A percentile compares a stretch with the other conserved stretches of the same genome.
Evolutionary conservation across 2,888 invertebrate genomes (phyloP).

Genomic region (Pachycephus smyrnensis): DNA sequence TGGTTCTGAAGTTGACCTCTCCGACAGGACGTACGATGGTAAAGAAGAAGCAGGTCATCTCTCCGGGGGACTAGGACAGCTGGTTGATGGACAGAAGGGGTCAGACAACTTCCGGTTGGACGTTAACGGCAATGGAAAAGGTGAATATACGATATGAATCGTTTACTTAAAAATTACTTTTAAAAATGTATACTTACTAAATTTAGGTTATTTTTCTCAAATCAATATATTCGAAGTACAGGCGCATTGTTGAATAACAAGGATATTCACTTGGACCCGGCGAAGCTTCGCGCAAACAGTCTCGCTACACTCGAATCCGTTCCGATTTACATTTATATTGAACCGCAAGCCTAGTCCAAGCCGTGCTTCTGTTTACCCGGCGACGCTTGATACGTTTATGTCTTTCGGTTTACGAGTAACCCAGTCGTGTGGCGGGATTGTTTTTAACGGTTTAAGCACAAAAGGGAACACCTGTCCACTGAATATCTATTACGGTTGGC

Average conservation of each 20-base stretch:
- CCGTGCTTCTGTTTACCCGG: conserved; percentile 47
- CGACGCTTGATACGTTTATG: conserved; percentile 52
- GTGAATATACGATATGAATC: conserved; percentile 61
- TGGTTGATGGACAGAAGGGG: conserved; percentile 82
- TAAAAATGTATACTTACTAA: not conserved
- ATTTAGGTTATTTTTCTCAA: conserved; percentile 4
- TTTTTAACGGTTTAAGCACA: not conserved
- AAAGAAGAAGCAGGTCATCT: conserved; percentile 73
- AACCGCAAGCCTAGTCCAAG: conserved; percentile 51
- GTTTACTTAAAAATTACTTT: not conserved
- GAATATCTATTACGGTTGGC: not conserved
- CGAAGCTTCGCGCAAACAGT: conserved; percentile 13
- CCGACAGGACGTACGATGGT: conserved; percentile 85
- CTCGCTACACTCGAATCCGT: conserved; percentile 57
- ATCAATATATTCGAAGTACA: conserved; percentile 6
- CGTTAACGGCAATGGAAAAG: conserved; percentile 76
- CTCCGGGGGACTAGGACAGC: conserved; percentile 81
- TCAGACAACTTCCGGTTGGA: conserved; percentile 80
- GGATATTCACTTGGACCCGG: not conserved
- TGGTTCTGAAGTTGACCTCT: conserved; percentile 80
- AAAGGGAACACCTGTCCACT: not conserved
- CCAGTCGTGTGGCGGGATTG: not conserved
- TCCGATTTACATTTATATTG: conserved; percentile 67
- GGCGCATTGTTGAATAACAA: conserved; percentile 5
- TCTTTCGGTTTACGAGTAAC: conserved; percentile 50